Base-by-base conservation (phyloP, 1,140 invertebrate species). In the Phymastichus coffea region DNA sequence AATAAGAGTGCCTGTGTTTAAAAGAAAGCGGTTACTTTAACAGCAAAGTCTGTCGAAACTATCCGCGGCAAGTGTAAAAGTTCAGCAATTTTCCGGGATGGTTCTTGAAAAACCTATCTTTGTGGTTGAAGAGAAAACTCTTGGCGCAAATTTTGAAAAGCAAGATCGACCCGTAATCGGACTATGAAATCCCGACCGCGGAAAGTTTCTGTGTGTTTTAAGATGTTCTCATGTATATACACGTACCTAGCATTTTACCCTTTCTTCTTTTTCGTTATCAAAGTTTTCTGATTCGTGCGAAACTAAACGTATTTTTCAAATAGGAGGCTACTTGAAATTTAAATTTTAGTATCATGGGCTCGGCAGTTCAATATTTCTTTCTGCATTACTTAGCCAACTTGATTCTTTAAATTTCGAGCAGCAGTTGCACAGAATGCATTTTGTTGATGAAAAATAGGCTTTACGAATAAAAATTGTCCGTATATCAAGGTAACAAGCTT, bases 21-120 rank as follows among this genome's bases (percentile, higher is more conserved):
- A n/a, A n/a, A n/a, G n/a, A n/a, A n/a, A n/a, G n/a, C n/a, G n/a
- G n/a, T n/a, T n/a, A n/a, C n/a, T n/a, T n/a, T n/a, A n/a, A n/a
- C n/a, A n/a, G n/a, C n/a, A n/a, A n/a, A n/a, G n/a, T n/a, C n/a
- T n/a, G n/a, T n/a, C n/a, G n/a, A 25, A 44, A 44, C 25, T 44
- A 44, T 44, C 22, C 12, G 19, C 8, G 20, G 41, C 22, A n/a
- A 22, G 10, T 23, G 44, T 15, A 12, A 23, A 49, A 49, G 47
- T 49, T 49, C 8, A 14, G 47, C 30, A 30, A 33, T 49, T 49
- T 49, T 49, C 17, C 4, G 35, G 30, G 30, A 49, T 35, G 47
- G 19, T 49, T 49, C 17, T 49, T 49, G 30, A 49, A 23, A 49
- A 49, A 17, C 14, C 47, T n/a, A n/a, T n/a, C n/a, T n/a, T n/a